Base-by-base conservation (phyloP, 2,113 vertebrate genomes). In the Jacana jacana region DNA sequence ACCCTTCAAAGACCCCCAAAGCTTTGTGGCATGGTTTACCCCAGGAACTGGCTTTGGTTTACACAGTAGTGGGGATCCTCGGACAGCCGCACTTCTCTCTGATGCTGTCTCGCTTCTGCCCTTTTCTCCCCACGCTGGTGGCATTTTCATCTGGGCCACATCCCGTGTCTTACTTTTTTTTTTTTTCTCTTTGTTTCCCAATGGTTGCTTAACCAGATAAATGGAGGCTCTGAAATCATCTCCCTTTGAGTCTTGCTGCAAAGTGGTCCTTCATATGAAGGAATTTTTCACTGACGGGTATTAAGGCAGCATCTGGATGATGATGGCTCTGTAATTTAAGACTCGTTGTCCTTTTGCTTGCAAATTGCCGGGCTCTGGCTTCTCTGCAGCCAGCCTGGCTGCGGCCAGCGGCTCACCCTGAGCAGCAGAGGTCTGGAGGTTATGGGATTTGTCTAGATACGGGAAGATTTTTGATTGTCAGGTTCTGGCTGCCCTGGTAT, bases 401-500 rank as follows among this genome's bases (percentile, higher is more conserved):
- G 70, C 55, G 86, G 52, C 79, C 1, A 0, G 40, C 2, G 4
- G 63, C 85, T 95, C 71, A 57, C 76, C 75, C 71, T 23, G 6
- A 65, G 57, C 68, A 57, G 55, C 81, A 73, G 72, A 1, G 0
- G 48, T 25, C 39, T 17, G 37, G 10, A 35, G 35, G 14, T 46
- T 65, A 44, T 13, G 13, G 71, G n/a, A 49, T 94, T 95, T 90
- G 40, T 61, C 25, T 40, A 3, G 63, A 40, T 40, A 37, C 66
- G 13, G 40, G 46, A 58, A 77, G 80, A 44, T 33, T 84, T 91
- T 54, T 82, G n/a, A 72, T 54, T 81, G 77, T 69, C 52, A 17
- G 3, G 31, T 64, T 73, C 72, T 75, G 86, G 31, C 42, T 10
- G 4, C 44, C 51, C 27, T 1, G 0, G 44, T 23, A 0, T 0